Conservation (phyloP, 2,888 invertebrate genomes). For the Apodemia zela region DNA sequence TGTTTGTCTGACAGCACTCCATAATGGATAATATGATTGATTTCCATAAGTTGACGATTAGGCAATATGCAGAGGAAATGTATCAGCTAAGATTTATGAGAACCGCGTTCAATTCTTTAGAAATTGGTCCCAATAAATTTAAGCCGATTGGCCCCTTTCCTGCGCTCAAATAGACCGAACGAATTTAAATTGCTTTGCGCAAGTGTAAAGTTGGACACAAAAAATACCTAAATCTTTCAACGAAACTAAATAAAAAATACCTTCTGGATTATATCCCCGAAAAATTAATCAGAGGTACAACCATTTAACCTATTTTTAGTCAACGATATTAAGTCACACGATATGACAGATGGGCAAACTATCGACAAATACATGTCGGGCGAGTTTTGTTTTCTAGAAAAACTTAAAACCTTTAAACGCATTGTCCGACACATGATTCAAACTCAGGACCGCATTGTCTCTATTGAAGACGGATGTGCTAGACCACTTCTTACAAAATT, state of each 20-base stretch:
- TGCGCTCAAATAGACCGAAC: constrained; percentile 29
- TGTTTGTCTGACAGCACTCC: background rate
- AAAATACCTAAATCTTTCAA: background rate
- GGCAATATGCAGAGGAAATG: constrained; percentile 22
- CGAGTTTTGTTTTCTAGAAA: no score
- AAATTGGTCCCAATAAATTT: constrained; percentile 31
- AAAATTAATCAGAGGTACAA: no score
- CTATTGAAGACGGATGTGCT: no score
- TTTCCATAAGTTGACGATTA: constrained; percentile 15
- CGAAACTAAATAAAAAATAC: no score
- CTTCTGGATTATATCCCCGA: no score
- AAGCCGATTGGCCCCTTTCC: constrained; percentile 27
- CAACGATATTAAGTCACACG: background rate
- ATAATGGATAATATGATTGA: background rate
- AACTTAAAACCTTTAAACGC: no score
- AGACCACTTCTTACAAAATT: no score
- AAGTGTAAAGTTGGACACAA: constrained; percentile 26
- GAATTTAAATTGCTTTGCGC: constrained; percentile 27
- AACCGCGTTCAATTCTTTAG: constrained; percentile 24
- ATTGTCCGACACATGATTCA: no score
- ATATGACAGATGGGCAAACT: background rate
- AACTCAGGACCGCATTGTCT: no score
- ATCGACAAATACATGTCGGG: background rate
- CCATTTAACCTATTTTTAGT: background rate
- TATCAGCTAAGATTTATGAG: constrained; percentile 27